Conservation (phyloP, 2,888 invertebrate species). For the Netelia inedita region DNA sequence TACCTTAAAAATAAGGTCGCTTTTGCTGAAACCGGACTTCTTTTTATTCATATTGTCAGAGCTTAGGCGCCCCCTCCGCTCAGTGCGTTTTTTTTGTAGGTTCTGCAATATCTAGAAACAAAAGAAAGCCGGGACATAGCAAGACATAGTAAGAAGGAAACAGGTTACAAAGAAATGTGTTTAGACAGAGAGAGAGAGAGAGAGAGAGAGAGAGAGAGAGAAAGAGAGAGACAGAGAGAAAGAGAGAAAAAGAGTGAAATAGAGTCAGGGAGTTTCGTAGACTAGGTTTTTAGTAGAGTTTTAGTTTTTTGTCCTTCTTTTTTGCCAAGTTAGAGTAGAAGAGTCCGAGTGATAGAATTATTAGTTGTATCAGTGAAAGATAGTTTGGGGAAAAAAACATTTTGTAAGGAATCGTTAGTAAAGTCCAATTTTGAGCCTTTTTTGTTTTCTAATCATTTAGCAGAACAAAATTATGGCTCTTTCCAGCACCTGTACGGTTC, state of each 20-base stretch:
- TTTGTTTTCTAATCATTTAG: slow-evolving; percentile 18
- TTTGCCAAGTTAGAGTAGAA: slow-evolving; percentile 49
- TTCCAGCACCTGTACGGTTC: neutral
- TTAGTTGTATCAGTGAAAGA: slow-evolving; percentile 45
- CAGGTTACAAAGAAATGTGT: slow-evolving; percentile 82
- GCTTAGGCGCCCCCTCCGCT: slow-evolving; percentile 98
- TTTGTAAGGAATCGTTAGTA: slow-evolving; percentile 31
- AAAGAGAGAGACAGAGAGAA: slow-evolving; percentile 71
- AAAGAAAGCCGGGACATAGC: slow-evolving; percentile 90
- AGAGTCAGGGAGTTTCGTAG: slow-evolving; percentile 33
- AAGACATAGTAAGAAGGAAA: slow-evolving; percentile 90
- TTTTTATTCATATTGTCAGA: slow-evolving; percentile 95
- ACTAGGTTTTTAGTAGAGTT: slow-evolving; percentile 39
- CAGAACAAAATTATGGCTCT: slow-evolving; percentile 1
- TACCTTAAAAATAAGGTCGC: slow-evolving; percentile 99
- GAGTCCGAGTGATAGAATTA: slow-evolving; percentile 35
- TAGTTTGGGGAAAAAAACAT: slow-evolving; percentile 43
- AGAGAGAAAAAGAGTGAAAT: slow-evolving; percentile 59
- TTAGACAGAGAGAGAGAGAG: slow-evolving; percentile 79
- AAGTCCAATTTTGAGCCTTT: slow-evolving; percentile 37
- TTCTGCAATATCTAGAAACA: slow-evolving; percentile 99
- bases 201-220: slow-evolving; percentile 74
- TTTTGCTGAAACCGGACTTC: slow-evolving; percentile 97
- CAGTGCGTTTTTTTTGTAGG: slow-evolving; percentile 99
- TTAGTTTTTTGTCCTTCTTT: slow-evolving; percentile 33